Evolutionary conservation across 2,113 vertebrate species (phyloP).

Genomic region (Macquaria ambigua): DNA sequence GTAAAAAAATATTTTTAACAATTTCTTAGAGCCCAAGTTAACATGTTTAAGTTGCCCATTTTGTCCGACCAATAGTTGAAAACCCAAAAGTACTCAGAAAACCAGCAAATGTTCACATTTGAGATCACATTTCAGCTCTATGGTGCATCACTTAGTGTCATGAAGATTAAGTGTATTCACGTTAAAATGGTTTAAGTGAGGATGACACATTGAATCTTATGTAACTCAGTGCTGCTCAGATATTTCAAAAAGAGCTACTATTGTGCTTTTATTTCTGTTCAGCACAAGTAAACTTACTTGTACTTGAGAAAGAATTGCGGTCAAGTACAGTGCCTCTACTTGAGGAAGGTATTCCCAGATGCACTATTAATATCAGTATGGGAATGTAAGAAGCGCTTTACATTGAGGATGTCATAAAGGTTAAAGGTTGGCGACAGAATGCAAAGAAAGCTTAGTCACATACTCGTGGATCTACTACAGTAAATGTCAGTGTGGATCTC

Average conservation of each 20-base stretch:
- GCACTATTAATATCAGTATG: constrained; percentile 43
- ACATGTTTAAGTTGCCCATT: background rate
- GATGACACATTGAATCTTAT: background rate
- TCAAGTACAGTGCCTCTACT: background rate
- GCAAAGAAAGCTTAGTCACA: constrained; percentile 68
- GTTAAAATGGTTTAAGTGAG: background rate
- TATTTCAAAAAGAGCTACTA: background rate
- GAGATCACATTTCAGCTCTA: background rate
- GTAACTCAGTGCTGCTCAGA: background rate
- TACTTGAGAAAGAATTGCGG: background rate
- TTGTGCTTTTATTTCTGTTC: background rate
- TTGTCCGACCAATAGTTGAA: background rate
- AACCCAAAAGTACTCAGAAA: background rate
- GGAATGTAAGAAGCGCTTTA: constrained; percentile 42
- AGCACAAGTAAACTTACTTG: background rate
- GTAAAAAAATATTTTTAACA: background rate
- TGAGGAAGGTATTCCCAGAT: constrained; percentile 16
- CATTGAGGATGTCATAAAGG: constrained; percentile 39
- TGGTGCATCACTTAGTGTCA: background rate
- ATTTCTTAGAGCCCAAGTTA: background rate
- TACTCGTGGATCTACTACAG: constrained; percentile 34
- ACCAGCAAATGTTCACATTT: background rate
- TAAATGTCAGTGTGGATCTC: constrained; percentile 74
- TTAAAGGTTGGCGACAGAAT: constrained; percentile 49
- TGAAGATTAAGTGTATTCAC: background rate